Evolutionary conservation across 2,888 invertebrate species (phyloP), one percentile per base, ranked within the genome.

Genomic region (Zhuqinia jingwanae): DNA sequence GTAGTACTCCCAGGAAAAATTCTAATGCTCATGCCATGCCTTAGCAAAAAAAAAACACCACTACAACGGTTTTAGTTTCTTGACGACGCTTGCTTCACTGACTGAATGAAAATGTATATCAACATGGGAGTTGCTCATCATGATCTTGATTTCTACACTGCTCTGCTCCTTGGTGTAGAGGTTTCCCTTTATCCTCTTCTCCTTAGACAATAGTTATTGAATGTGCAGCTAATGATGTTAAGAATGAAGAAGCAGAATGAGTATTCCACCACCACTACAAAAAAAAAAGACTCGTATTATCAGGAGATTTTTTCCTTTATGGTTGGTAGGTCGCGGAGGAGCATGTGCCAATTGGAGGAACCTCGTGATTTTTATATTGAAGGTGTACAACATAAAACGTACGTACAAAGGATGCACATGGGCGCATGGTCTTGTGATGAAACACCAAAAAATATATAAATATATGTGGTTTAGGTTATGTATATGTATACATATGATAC

Each of bases 191-290:
- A 13, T 76, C 42, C 36, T 58, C 60, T 42, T 42, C 58, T 63
- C 20, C 63, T 47, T 58, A 60, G 78, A 78, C 47, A 63, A 63
- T 63, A 47, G 47, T 63, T 58, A 63, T 60, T 78, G 78, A 45
- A 78, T 63, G 60, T 63, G 79, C 65, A 65, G 63, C 65, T 79
- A 79, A 79, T 79, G 79, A 79, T 42, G 79, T 65, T 65, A 79
- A 65, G 50, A 79, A 79, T 50, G 65, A 79, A 17, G 79, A 27
- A 50, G 27, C 15, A 50, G 8, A 50, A 79, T 63, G 13, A 27
- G 27, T n/a, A n/a, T n/a, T n/a, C 30, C 30, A 53, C 8, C 36
- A 36, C 36, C 8, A 36, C 8, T 8, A 36, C 36, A 36, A 36
- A 36, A 6, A n/a, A n/a, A n/a, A 50, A 65, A 20, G 47, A 27